Base-by-base conservation (phyloP, 2,888 invertebrate species). In the Netelia fuscicornis region DNA sequence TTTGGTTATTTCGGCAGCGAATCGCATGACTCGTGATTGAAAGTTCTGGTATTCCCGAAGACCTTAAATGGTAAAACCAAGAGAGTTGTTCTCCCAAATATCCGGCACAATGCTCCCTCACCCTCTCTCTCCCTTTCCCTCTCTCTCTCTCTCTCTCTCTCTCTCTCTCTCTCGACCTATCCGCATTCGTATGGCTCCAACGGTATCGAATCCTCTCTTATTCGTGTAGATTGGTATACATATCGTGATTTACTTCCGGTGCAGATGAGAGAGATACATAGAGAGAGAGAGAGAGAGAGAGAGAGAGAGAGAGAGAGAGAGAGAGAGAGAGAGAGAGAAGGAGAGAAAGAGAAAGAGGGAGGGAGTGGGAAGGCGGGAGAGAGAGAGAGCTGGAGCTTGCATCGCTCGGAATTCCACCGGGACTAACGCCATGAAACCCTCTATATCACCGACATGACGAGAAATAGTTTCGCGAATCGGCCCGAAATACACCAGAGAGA, bases 41-140 rank as follows among this genome's bases (percentile, higher is more conserved):
- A 81, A 81, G 74, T 81, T 81, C 67, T 74, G 74, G 81, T 67
- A 81, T 74, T 81, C 74, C 81, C 67, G 74, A 58, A 58, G 30
- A 42, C 56, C 76, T 58, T 67, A 67, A 60, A 60, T 62, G 58
- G 42, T 42, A 70, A 70, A 78, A 48, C 67, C 54, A 56, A 37
- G 58, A 80, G 58, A 72, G 68, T 52, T 68, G 30, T 48, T 75
- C 75, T 58, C 64, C 52, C 64, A 30, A 13, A 30, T 79, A 79
- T 71, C 62, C 42, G 48, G 71, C 54, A 74, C 64, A 74, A 74
- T 80, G 44, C 71, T 81, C 74, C 54, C 72, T 23, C 30, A 3
- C 30, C 17, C 52, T 48, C 83, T 52, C 75, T 25, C 52, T 54
- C 42, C n/a, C 58, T 58, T 56, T 74, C 17, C 54, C 65, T 54